These are phyloP conservation scores for Bombus sylvicola DNA, from an alignment of 1,140 invertebrate genomes.

Conservation along the genomic window DNA sequence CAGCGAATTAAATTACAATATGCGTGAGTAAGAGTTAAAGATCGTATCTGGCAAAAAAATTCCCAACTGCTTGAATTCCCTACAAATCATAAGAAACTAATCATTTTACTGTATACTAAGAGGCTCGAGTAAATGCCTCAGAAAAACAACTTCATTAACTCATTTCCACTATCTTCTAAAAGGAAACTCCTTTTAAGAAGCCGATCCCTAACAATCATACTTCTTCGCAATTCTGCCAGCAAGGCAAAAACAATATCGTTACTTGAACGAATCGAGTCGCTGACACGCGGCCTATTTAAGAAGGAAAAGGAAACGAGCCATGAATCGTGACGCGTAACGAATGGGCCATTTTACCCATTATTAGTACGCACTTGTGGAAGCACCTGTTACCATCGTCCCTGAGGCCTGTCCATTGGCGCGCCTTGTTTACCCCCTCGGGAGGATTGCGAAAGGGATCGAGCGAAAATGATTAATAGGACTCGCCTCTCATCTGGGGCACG, in stretches of 20 bases:
- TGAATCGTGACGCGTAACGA: slow-evolving; percentile 49
- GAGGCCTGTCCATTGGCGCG: slow-evolving; percentile 15
- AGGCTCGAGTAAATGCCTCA: not conserved
- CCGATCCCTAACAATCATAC: not conserved
- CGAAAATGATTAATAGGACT: slow-evolving; percentile 63
- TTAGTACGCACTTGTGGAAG: slow-evolving; percentile 30
- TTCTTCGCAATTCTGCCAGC: not conserved
- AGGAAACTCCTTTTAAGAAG: not conserved
- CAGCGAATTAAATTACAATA: too few relatives aligned
- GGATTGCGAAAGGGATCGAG: slow-evolving; percentile 52
- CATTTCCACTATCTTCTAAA: not conserved
- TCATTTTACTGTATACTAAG: not conserved
- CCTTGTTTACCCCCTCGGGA: slow-evolving; percentile 4
- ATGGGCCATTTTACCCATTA: slow-evolving; percentile 40
- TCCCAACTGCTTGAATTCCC: not conserved
- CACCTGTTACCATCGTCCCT: slow-evolving; percentile 53
- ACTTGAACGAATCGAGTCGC: not conserved
- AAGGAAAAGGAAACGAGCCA: slow-evolving; percentile 9
- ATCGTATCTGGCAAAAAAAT: not conserved
- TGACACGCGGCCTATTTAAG: not conserved
- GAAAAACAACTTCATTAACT: not conserved
- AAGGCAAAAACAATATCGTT: slow-evolving; percentile 7
- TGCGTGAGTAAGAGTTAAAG: not conserved
- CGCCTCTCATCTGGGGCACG: slow-evolving; percentile 28
- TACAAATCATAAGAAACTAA: not conserved